Percentiles rank a stretch among this genome's conserved stretches.
phyloP scores from a whole-genome alignment of 1,140 invertebrate genomes.

The Psix sp. region DNA sequence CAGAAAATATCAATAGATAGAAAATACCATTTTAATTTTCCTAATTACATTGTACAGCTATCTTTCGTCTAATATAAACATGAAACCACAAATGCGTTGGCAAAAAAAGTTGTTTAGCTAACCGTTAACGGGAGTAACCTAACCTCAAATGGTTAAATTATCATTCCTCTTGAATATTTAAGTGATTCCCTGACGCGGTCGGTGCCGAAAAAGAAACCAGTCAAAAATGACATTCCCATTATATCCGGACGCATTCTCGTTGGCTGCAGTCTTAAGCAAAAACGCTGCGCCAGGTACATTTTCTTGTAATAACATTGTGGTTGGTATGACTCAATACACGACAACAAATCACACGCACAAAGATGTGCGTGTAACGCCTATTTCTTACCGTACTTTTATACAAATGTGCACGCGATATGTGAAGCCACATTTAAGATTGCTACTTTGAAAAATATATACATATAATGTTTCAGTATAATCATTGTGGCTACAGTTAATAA shows the following conservation, averaged over 20 bases:
- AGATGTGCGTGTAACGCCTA: conserved; percentile 21
- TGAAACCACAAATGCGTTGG: no score
- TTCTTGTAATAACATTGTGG: conserved; percentile 52
- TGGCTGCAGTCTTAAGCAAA: conserved; percentile 19
- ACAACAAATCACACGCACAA: conserved; percentile 45
- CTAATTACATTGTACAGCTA: no score
- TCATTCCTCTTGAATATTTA: conserved; percentile 38
- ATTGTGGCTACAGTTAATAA: no score
- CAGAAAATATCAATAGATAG: no score
- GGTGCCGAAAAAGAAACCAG: conserved; percentile 8
- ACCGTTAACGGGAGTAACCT: no score
- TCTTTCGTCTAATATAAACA: no score
- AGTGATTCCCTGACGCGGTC: conserved; percentile 7
- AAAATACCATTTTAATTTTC: no score
- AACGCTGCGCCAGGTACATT: conserved; percentile 15
- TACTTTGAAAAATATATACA: no score
- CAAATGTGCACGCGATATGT: conserved; percentile 14
- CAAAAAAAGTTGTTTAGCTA: no score
- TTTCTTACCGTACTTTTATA: conserved; percentile 21
- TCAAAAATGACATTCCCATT: conserved; percentile 31
- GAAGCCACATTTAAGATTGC: conserved; percentile 12
- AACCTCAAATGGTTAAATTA: no score
- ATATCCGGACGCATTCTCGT: conserved; percentile 22
- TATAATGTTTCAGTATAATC: no score
- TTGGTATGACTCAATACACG: conserved; percentile 31